A percentile compares a stretch with the other conserved stretches of the same genome.
Evolutionary conservation across 2,797 vertebrate species (phyloP).

Genomic region (Xiphorhynchus erythropygius): DNA sequence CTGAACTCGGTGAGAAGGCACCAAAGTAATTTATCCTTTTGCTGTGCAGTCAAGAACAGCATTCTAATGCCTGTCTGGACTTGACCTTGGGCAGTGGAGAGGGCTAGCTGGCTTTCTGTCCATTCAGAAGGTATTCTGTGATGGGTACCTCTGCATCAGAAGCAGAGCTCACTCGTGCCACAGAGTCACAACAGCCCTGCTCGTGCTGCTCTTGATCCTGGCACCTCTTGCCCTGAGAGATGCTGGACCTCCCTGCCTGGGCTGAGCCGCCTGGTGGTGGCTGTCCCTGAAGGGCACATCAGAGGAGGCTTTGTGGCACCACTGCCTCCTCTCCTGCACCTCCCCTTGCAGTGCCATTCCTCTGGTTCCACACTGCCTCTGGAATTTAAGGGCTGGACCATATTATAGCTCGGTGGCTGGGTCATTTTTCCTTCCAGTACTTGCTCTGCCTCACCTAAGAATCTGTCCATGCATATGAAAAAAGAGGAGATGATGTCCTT

Average conservation of each 20-base stretch:
- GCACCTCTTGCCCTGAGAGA: neutral
- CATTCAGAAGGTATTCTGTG: neutral
- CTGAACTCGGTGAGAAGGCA: slow-evolving; percentile 2
- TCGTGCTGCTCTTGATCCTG: neutral
- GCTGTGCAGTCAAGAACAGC: neutral
- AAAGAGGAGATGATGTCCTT: neutral
- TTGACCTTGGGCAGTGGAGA: slow-evolving; percentile 1
- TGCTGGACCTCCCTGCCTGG: neutral
- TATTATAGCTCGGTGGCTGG: accelerated
- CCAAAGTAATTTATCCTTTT: neutral
- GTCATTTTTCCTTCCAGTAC: neutral
- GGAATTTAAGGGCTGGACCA: neutral
- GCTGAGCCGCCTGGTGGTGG: neutral
- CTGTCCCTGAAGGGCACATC: neutral
- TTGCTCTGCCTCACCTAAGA: neutral
- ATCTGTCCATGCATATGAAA: neutral
- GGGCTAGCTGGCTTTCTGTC: neutral
- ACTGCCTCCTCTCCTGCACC: neutral
- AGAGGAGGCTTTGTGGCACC: neutral
- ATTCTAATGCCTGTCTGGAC: neutral
- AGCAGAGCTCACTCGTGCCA: neutral
- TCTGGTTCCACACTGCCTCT: neutral
- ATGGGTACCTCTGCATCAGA: neutral
- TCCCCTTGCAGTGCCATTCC: neutral
- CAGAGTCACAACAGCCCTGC: neutral